Conservation (phyloP, 1,140 invertebrate genomes). For the Bombyx mandarina region DNA sequence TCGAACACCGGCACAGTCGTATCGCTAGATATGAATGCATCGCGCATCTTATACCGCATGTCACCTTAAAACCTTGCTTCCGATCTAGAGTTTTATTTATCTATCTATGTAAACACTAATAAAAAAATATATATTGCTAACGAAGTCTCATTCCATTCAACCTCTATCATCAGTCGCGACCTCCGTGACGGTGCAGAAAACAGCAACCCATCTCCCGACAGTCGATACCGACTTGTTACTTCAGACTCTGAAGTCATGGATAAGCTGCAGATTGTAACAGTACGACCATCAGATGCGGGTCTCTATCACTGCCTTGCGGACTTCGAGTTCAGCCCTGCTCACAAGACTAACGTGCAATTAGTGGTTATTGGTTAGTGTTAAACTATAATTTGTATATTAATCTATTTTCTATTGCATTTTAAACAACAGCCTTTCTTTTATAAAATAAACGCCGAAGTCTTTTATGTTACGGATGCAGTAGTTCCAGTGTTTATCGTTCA, state of each 20-base stretch:
- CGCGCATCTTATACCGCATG: too few relatives aligned
- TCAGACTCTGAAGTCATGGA: constrained; percentile 27
- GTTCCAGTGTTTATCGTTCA: neutral
- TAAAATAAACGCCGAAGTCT: neutral
- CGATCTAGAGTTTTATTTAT: too few relatives aligned
- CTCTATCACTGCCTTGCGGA: constrained; percentile 47
- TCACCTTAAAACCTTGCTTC: too few relatives aligned
- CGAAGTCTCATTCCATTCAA: neutral
- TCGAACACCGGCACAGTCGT: too few relatives aligned
- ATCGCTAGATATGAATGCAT: too few relatives aligned
- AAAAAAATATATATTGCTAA: too few relatives aligned
- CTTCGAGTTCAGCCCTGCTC: constrained; percentile 38
- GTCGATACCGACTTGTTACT: constrained; percentile 36
- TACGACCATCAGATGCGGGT: constrained; percentile 40
- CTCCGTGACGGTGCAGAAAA: constrained; percentile 28
- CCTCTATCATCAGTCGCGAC: constrained; percentile 51
- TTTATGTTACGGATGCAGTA: neutral
- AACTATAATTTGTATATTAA: constrained; percentile 1
- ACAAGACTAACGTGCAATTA: constrained; percentile 41
- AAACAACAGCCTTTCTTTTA: neutral
- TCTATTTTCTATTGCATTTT: neutral
- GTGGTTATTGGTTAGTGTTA: constrained; percentile 41
- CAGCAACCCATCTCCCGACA: constrained; percentile 21
- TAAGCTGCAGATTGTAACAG: constrained; percentile 35
- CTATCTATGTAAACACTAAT: too few relatives aligned